Evolutionary conservation across 2,797 vertebrate species (phyloP).

Genomic region (Mallotus villosus): DNA sequence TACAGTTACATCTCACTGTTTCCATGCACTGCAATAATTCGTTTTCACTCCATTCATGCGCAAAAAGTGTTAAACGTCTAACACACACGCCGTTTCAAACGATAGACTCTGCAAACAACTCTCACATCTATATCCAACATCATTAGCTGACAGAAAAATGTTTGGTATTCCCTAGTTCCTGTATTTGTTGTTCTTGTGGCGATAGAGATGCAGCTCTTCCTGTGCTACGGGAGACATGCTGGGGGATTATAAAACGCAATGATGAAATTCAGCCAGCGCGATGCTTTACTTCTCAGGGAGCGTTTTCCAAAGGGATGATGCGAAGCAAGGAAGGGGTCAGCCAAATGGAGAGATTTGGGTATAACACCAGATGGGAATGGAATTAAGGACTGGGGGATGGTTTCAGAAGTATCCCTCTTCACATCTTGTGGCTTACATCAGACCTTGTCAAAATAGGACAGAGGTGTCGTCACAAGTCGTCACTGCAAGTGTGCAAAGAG

Average conservation of each 20-base stretch:
- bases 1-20: too few relatives aligned
- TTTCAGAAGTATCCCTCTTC: conserved; percentile 34
- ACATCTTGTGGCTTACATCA: conserved; percentile 25
- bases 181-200: conserved; percentile 58
- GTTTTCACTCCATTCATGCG: too few relatives aligned
- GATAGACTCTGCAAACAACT: too few relatives aligned
- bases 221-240: conserved; percentile 48
- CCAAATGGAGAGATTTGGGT: conserved; percentile 63
- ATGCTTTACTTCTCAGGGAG: conserved; percentile 32
- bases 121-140: neutral
- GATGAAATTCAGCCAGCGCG: conserved; percentile 63
- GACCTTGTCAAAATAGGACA: neutral
- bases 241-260: conserved; percentile 65
- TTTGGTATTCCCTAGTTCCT: conserved; percentile 31
- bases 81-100: too few relatives aligned
- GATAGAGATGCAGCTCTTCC: conserved; percentile 57
- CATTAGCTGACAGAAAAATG: conserved; percentile 29
- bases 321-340: conserved; percentile 61
- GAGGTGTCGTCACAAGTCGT: neutral
- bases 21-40: too few relatives aligned
- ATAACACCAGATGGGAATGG: conserved; percentile 65
- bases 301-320: conserved; percentile 49
- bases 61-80: too few relatives aligned
- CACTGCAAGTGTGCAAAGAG: neutral
- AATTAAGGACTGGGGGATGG: conserved; percentile 37